Percentiles rank a stretch among this genome's conserved stretches.
Conservation (phyloP, 2,797 vertebrate genomes). For the Psittacula echo region DNA sequence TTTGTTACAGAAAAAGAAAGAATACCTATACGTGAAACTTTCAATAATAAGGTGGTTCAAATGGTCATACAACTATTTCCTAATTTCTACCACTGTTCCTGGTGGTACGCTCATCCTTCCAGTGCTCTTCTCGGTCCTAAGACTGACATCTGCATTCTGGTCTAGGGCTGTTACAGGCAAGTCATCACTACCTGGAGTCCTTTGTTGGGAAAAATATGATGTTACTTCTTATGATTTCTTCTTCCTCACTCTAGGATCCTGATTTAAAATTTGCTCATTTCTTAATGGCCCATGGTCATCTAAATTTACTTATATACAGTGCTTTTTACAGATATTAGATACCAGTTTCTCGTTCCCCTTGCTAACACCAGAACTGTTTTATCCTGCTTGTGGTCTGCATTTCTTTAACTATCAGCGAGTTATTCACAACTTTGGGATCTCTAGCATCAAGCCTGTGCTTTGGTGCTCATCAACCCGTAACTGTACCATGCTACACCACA, state of each 20-base stretch:
- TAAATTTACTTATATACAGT: background rate
- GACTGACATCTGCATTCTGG: background rate
- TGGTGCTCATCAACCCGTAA: too few species aligned
- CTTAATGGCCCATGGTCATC: background rate
- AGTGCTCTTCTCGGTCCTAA: background rate
- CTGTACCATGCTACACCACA: too few species aligned
- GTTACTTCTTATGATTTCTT: background rate
- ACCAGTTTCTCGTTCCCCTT: background rate
- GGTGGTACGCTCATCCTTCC: background rate
- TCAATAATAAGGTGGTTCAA: background rate
- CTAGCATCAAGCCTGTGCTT: background rate
- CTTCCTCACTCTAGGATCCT: background rate
- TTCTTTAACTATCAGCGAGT: background rate
- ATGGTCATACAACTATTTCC: background rate
- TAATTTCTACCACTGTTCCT: background rate
- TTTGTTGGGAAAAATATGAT: background rate
- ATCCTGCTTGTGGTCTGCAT: background rate
- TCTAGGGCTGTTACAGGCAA: background rate
- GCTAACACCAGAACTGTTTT: background rate
- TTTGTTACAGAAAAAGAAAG: background rate
- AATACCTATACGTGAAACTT: accelerated
- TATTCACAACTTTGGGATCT: background rate
- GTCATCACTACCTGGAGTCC: background rate
- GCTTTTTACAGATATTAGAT: background rate
- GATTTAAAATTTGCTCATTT: background rate